Evolutionary conservation across 2,888 invertebrate species (phyloP).

Genomic region (Lasioglossum pauxillum): DNA sequence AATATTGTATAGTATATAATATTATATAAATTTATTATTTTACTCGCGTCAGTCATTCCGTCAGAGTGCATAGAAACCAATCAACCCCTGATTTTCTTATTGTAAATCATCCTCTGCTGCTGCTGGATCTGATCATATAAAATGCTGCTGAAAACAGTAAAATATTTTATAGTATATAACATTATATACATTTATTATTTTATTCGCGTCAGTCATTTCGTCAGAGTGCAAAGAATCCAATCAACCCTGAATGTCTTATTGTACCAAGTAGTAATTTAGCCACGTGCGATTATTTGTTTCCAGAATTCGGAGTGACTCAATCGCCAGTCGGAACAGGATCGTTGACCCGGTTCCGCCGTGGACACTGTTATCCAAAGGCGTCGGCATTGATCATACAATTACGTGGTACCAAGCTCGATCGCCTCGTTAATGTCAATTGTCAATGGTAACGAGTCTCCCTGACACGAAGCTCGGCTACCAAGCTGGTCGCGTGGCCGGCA

Average conservation of each 20-base stretch:
- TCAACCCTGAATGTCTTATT: too few relatives aligned
- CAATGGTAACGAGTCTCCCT: slow-evolving; percentile 41
- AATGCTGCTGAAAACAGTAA: too few relatives aligned
- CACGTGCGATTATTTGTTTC: background rate
- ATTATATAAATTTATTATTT: too few relatives aligned
- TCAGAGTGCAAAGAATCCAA: too few relatives aligned
- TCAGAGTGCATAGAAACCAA: background rate
- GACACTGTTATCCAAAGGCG: slow-evolving; percentile 36
- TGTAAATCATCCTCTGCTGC: too few relatives aligned
- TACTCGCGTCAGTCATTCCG: too few relatives aligned
- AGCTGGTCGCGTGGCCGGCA: slow-evolving; percentile 79
- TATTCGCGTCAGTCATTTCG: too few relatives aligned
- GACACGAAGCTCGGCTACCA: slow-evolving; percentile 33
- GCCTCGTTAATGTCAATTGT: slow-evolving; percentile 73
- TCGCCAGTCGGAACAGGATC: slow-evolving; percentile 3
- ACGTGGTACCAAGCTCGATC: slow-evolving; percentile 60
- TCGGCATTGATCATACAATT: slow-evolving; percentile 70
- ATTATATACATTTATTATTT: too few relatives aligned
- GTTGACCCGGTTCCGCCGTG: slow-evolving; percentile 15
- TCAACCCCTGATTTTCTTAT: too few relatives aligned
- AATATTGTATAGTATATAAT: too few relatives aligned
- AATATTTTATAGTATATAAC: too few relatives aligned
- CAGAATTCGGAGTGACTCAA: slow-evolving; percentile 36
- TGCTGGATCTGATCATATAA: too few relatives aligned
- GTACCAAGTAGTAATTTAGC: background rate